Percentiles rank a stretch among this genome's conserved stretches.
These are phyloP conservation scores for Drosophila ercepeae DNA, from an alignment of 1,140 invertebrate species.

Conservation along the genomic window DNA sequence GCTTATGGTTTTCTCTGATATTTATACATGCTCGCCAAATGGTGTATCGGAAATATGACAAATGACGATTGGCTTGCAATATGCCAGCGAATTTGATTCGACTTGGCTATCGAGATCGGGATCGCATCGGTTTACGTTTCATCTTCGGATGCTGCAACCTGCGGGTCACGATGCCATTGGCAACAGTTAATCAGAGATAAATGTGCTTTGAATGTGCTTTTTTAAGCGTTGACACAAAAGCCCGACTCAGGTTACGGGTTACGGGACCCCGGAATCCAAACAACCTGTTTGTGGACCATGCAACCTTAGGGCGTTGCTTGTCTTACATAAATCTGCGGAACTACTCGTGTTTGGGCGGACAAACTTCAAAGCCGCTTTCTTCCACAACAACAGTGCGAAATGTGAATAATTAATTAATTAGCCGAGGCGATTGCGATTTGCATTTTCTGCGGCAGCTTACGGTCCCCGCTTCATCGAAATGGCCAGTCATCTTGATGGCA, in stretches of 20 bases:
- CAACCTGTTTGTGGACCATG: conserved; percentile 25
- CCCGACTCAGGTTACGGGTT: conserved; percentile 27
- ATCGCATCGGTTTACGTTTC: conserved; percentile 52
- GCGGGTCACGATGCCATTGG: conserved; percentile 17
- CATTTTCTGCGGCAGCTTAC: conserved; percentile 48
- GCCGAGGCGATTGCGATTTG: conserved; percentile 50
- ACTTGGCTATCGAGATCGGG: conserved; percentile 39
- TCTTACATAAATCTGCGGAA: conserved; percentile 71
- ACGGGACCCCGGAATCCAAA: conserved; percentile 15
- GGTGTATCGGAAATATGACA: conserved; percentile 58
- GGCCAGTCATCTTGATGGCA: conserved; percentile 24
- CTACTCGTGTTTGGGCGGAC: conserved; percentile 70
- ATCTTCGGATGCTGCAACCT: conserved; percentile 48
- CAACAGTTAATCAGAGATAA: conserved; percentile 74
- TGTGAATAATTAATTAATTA: conserved; percentile 79
- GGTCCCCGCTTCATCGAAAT: conserved; percentile 17
- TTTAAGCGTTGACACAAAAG: conserved; percentile 69
- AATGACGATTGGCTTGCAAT: conserved; percentile 66
- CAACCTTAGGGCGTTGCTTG: conserved; percentile 68
- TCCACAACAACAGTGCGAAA: conserved; percentile 63
- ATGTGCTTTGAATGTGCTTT: conserved; percentile 36
- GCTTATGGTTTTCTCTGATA: conserved; percentile 34
- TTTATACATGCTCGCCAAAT: conserved; percentile 63
- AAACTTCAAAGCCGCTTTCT: conserved; percentile 61
- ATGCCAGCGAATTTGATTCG: conserved; percentile 37